Conservation (phyloP, 2,113 vertebrate genomes). For the Ameiurus melas region DNA sequence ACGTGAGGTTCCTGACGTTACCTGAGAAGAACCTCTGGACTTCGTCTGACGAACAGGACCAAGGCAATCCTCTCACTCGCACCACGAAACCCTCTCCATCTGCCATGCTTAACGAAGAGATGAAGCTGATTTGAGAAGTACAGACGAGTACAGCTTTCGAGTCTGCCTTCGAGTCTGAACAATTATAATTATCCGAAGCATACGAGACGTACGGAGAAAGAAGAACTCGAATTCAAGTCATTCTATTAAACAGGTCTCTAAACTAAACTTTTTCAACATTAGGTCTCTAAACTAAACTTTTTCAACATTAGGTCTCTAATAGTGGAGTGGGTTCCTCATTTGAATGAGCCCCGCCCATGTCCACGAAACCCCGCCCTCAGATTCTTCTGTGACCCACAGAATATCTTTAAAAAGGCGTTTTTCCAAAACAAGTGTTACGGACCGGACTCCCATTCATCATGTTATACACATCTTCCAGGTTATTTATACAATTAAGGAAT, state of each 20-base stretch:
- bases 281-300: no score
- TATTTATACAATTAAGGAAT: background rate
- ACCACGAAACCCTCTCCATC: conserved; percentile 92
- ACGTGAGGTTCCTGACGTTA: conserved; percentile 44
- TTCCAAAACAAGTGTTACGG: background rate
- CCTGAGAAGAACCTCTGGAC: conserved; percentile 93
- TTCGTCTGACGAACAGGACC: conserved; percentile 95
- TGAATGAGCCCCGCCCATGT: background rate
- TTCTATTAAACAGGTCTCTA: no score
- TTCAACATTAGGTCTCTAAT: no score
- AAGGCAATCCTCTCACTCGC: conserved; percentile 91
- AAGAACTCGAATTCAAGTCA: no score
- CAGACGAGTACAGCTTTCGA: background rate
- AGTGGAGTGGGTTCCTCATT: background rate
- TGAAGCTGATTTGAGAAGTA: background rate
- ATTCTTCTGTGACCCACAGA: background rate
- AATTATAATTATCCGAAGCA: background rate
- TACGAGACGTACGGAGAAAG: no score
- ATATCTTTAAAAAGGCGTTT: background rate
- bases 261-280: no score
- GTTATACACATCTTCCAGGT: background rate
- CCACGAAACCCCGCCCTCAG: background rate
- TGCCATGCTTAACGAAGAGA: conserved; percentile 65
- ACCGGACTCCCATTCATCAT: background rate
- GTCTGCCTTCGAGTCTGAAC: background rate